Conservation (phyloP, 2,113 vertebrate genomes). For the Sakesphorus luctuosus region DNA sequence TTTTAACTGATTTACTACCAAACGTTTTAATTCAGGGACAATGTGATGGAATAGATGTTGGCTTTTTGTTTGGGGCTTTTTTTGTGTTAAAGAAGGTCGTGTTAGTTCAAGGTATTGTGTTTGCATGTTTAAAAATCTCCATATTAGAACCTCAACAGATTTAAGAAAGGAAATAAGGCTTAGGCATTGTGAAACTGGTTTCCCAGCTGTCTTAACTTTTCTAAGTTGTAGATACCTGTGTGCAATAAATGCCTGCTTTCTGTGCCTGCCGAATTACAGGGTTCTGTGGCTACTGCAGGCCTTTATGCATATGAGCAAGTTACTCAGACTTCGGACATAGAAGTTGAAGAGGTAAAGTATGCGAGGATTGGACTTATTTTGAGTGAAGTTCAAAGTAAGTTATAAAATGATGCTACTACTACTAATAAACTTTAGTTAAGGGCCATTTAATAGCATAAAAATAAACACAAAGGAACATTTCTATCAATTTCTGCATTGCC, state of each 20-base stretch:
- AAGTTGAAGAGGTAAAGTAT: background rate
- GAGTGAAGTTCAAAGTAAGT: background rate
- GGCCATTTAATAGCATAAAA: background rate
- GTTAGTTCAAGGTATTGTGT: background rate
- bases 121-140: background rate
- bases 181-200: background rate
- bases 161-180: background rate
- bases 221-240: background rate
- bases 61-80: background rate
- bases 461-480: background rate
- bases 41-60: background rate
- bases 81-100: background rate
- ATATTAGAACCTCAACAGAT: background rate
- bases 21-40: background rate
- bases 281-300: background rate
- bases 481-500: background rate
- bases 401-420: background rate
- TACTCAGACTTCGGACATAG: background rate
- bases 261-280: background rate
- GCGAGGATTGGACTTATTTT: background rate
- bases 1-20: background rate
- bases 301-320: background rate
- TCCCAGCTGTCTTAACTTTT: background rate
- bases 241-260: slow-evolving; percentile 15
- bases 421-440: background rate